These are phyloP conservation scores for Xestia rhomboidea DNA, from an alignment of 2,888 invertebrate species.

Conservation along the genomic window DNA sequence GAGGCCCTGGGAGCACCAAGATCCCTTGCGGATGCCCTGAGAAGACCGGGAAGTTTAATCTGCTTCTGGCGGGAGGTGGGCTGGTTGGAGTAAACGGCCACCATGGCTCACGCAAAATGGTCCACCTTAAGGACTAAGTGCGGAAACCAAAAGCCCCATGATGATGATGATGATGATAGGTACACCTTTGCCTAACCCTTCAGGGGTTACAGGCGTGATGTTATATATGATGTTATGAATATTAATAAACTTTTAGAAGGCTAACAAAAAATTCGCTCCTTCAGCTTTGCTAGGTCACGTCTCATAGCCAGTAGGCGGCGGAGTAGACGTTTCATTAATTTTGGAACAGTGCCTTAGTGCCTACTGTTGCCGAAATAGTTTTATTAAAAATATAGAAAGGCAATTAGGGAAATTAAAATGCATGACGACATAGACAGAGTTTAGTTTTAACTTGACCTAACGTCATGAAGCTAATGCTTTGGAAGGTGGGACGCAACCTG, in stretches of 20 bases:
- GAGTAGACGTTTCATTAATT: slow-evolving; percentile 4
- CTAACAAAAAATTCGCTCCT: neutral
- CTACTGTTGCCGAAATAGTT: neutral
- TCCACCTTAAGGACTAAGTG: no score
- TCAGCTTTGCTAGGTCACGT: neutral
- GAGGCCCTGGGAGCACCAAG: no score
- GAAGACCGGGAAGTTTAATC: no score
- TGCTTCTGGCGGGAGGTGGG: no score
- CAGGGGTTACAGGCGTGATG: neutral
- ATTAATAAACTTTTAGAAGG: neutral
- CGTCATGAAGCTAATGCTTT: neutral
- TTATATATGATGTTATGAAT: neutral
- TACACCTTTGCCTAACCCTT: neutral
- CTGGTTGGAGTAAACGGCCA: no score
- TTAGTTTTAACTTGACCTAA: neutral
- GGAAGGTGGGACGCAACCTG: neutral
- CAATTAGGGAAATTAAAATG: slow-evolving; percentile 5
- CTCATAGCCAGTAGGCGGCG: no score
- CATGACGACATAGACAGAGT: neutral
- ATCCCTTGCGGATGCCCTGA: no score
- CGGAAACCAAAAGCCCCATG: no score
- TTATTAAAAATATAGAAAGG: neutral
- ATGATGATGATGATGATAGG: neutral
- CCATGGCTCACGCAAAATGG: no score
- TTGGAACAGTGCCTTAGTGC: slow-evolving; percentile 15